Evolutionary conservation across 2,888 invertebrate species (phyloP), one percentile per base, ranked within the genome.

Genomic region (Pogonocherus hispidulus): DNA sequence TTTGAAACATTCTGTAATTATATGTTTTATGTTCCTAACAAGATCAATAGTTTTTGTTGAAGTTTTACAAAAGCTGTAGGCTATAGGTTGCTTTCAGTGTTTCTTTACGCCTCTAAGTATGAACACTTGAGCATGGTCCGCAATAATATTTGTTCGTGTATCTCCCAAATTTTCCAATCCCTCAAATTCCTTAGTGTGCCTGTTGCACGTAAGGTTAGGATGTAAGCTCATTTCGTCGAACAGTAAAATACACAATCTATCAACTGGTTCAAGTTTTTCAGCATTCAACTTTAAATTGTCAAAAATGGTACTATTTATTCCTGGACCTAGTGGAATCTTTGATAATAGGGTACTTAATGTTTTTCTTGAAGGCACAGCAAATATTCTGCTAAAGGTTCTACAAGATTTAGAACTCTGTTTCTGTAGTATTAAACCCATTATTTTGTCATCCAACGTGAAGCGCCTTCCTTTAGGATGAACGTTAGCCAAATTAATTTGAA

Each of bases 181-280:
- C 35, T 63, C 41, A 63, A 51, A 63, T 18, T 41, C 3, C n/a
- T n/a, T n/a, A 11, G 18, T 37, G 19, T 51, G 49, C 19, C n/a
- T 20, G 32, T 62, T 62, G 1, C 23, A 9, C 18, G 51, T 37
- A 14, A 63, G 11, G 23, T 52, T 51, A 11, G 49, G 27, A 19
- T 62, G 35, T 62, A 62, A 52, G 3, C 54, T 5, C 22, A 63
- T 23, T 19, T 55, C 63, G 44, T 63, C 63, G 20, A 55, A 63
- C 52, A 63, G 27, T 5, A 63, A 23, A 8, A 41, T 6, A 9
- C 46, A 63, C 11, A 55, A 18, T 18, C 19, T 44, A 44, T 44
- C 54, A 18, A n/a, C 9, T n/a, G 51, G 35, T 16, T 22, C 20
- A 1, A 60, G 20, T 69, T 71, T 74, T 14, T 1, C 16, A 1